phyloP scores from a whole-genome alignment of 2,113 vertebrate genomes.

The Trogon surrucura region DNA sequence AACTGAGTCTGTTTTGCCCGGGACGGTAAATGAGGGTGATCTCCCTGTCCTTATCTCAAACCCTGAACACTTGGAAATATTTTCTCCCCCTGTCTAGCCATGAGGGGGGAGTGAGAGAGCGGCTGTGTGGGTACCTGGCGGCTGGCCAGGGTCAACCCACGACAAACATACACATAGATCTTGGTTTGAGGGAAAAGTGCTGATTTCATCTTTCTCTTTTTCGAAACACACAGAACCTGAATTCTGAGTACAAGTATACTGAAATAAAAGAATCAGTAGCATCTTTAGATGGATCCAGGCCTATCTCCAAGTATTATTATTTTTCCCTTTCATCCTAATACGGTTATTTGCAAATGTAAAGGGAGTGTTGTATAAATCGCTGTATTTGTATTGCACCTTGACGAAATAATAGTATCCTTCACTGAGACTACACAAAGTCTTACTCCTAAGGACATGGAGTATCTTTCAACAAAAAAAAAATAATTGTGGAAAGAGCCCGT shows the following conservation, averaged over 20 bases:
- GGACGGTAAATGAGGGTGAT: too few species aligned
- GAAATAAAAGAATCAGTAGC: neutral
- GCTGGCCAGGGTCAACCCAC: too few species aligned
- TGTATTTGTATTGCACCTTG: neutral
- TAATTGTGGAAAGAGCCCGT: neutral
- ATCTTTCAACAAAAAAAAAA: neutral
- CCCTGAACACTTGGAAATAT: too few species aligned
- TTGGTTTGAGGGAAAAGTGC: neutral
- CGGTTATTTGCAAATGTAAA: neutral
- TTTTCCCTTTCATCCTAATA: neutral
- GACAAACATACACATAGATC: neutral
- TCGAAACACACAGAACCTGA: neutral
- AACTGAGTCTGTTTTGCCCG: too few species aligned
- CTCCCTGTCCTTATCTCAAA: too few species aligned
- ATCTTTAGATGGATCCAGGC: neutral
- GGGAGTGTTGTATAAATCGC: neutral
- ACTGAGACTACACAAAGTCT: neutral
- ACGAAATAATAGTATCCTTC: neutral
- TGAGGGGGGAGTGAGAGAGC: too few species aligned
- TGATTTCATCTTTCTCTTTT: slow-evolving; percentile 28
- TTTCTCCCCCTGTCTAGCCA: too few species aligned
- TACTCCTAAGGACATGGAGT: neutral
- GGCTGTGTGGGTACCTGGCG: too few species aligned
- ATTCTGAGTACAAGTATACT: neutral
- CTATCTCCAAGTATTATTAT: neutral